Conservation (phyloP, 2,888 invertebrate genomes). For the Philhelius pedissequus region DNA sequence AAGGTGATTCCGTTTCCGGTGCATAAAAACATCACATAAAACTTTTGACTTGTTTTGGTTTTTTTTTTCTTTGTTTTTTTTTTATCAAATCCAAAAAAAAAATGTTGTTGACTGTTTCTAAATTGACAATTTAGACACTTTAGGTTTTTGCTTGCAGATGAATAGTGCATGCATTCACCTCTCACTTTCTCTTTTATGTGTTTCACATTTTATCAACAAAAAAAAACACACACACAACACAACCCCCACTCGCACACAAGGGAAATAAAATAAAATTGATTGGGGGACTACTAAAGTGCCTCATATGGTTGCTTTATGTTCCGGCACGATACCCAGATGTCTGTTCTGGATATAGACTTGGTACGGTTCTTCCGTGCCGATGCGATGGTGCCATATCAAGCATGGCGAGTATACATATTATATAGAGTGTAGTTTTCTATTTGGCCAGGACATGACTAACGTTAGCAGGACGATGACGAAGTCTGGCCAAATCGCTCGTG, state of each 20-base stretch:
- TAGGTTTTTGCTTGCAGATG: conserved; percentile 28
- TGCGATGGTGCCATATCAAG: conserved; percentile 9
- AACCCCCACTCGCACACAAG: neutral
- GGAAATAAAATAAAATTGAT: conserved; percentile 2
- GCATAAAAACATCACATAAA: conserved; percentile 41
- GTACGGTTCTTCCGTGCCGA: neutral
- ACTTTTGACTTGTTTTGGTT: conserved; percentile 56
- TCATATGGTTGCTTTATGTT: conserved; percentile 21
- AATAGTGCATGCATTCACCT: conserved; percentile 60
- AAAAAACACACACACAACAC: neutral
- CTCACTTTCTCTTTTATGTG: conserved; percentile 35
- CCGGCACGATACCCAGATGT: conserved; percentile 8
- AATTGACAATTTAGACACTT: conserved; percentile 65
- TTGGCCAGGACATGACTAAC: neutral
- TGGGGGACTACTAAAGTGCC: conserved; percentile 27
- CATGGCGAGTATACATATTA: no score
- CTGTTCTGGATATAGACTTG: conserved; percentile 8
- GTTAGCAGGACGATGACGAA: neutral
- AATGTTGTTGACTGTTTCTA: conserved; percentile 11
- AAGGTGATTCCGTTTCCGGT: conserved; percentile 44
- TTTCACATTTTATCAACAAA: neutral
- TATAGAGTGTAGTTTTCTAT: neutral
- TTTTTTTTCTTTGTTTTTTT: neutral
- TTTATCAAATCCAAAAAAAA: no score
- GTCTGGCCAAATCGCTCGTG: conserved; percentile 38